phyloP scores from a whole-genome alignment of 2,797 vertebrate genomes.

The Hirundo rustica region DNA sequence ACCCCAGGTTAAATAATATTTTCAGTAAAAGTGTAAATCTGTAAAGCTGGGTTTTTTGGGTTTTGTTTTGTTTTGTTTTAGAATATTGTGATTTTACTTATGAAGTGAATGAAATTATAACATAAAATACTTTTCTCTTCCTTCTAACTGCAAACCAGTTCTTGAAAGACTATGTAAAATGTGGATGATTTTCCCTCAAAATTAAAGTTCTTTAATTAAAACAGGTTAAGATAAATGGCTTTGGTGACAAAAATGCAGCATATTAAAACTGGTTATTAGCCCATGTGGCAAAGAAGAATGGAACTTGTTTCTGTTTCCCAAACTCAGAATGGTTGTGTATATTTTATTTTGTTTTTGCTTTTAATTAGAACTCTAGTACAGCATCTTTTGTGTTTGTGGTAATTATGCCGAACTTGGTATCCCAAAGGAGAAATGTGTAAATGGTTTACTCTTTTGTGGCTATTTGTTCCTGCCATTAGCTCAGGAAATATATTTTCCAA shows the following conservation, averaged over 20 bases:
- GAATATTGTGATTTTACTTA: neutral
- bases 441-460: conserved; percentile 42
- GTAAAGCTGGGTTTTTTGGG: neutral
- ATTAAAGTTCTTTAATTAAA: neutral
- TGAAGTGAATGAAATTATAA: neutral
- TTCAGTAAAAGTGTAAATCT: neutral
- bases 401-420: conserved; percentile 34
- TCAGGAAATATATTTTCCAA: conserved; percentile 53
- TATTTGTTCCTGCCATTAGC: conserved; percentile 23
- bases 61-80: neutral
- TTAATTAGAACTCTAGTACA: conserved; percentile 40
- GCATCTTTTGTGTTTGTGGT: conserved; percentile 41
- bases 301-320: conserved; percentile 10
- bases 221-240: neutral
- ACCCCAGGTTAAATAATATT: neutral
- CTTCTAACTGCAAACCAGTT: neutral
- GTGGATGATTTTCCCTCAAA: neutral
- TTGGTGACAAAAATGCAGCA: neutral
- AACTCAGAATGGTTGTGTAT: neutral
- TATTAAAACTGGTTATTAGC: neutral
- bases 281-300: neutral
- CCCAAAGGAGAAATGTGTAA: conserved; percentile 48
- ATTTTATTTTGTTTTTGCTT: conserved; percentile 50
- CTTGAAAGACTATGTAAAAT: neutral
- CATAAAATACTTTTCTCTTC: neutral